Evolutionary conservation across 2,797 vertebrate species (phyloP), one percentile per base, ranked within the genome.

Genomic region (Hippopotamyrus pictus): DNA sequence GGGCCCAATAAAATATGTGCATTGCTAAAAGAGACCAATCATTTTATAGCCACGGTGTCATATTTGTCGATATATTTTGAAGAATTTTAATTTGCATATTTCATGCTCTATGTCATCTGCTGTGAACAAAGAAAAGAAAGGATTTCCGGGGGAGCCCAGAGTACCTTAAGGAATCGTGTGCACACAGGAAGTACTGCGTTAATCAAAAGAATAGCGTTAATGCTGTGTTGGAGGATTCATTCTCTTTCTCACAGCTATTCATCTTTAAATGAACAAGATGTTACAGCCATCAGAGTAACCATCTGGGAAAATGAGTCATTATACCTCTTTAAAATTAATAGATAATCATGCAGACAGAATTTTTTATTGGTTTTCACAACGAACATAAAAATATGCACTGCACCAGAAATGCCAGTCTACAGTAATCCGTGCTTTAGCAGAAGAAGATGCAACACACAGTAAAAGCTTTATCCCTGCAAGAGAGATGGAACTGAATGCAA

Each of bases 281-380:
- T 65, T 88, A 65, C 41, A 88, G 87, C 87, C 87, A 46, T 48
- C 87, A 69, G 11, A 44, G 59, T 46, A 88, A 46, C 59, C 87
- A 65, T 88, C 59, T 88, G 57, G 87, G 57, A 29, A 44, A 46
- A 41, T 88, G 59, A 69, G 57, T 88, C 87, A 88, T 46, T 46
- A n/a, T n/a, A 46, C 87, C 37, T 88, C 57, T 65, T 69, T 69
- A 69, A 88, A 48, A 65, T 65, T 14, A 65, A 88, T 46, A 65
- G 50, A 88, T 88, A 41, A 65, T 69, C 87, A 65, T 69, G 54
- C 59, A 29, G 46, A 22, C 50, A 73, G 69, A 59, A 44, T 59
- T 62, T 65, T 5, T 11, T 65, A 19, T 37, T 59, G 54, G 12
- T 88, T 88, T 88, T 48, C 22, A 82, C 37, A 82, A 82, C 76